Base-by-base conservation (phyloP, 2,888 invertebrate genomes). In the Beris chalybata region DNA sequence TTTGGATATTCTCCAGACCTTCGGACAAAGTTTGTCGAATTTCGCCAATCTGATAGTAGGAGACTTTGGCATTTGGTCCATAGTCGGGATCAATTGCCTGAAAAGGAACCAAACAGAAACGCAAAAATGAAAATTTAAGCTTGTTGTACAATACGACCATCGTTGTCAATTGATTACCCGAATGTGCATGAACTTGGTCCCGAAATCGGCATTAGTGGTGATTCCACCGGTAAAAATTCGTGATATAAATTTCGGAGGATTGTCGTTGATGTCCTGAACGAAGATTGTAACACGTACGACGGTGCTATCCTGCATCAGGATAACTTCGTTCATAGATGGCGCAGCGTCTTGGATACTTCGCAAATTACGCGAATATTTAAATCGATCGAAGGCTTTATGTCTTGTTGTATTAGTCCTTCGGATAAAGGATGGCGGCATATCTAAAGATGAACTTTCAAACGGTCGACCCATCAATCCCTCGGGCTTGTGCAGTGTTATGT, bases 161-260 rank as follows among this genome's bases (percentile, higher is more conserved):
- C 9, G 5, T 38, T 4, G 38, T 7, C 1, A 48, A 7, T 5
- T 48, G n/a, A 13, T 77, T 79, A 90, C 93, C 83, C 91, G 89
- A 0, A 95, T 84, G 70, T 87, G 85, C 91, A 95, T 92, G 75
- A 95, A 92, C 74, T 89, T 88, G 0, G 90, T 88, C 0, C 95
- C 96, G 78, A 95, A 96, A 77, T 93, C 91, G 0, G 94, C 93
- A 70, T 92, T 93, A 0, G 96, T 95, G 12, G 96, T 95, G 1
- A 97, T 92, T 1, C 97, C 97, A 0, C 96, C 95, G 0, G 96
- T 96, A 76, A 97, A 95, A 69, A 94, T 86, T 71, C 87, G 85
- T 68, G 87, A 89, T 4, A 86, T 81, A 76, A 97, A 97, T 74
- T 83, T 85, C 0, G 97, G 97, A 0, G 92, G 84, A 79, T 97